Base-by-base conservation (phyloP, 1,140 invertebrate genomes). In the Rhyzopertha dominica region DNA sequence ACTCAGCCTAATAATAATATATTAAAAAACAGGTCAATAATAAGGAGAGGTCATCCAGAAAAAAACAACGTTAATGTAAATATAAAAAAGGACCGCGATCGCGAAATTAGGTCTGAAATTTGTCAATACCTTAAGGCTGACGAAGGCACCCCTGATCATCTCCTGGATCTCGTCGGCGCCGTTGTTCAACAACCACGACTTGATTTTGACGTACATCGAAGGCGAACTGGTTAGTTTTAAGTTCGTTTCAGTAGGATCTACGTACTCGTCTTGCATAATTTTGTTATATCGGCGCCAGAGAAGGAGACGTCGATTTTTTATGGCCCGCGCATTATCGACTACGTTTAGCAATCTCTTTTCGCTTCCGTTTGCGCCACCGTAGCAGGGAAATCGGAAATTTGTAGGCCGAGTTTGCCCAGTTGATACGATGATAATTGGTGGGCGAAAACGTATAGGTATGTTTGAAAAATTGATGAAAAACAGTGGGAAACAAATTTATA, bases 141-240 rank as follows among this genome's bases (percentile, higher is more conserved):
- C 32, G 4, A 45, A 29, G 5, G 35, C 43, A 9, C 53, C 53
- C 16, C 34, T 40, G 25, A 58, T 53, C 16, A 48, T 43, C 32
- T 56, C 53, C 13, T 46, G 40, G 4, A 25, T 24, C 35, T 16
- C 10, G 24, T 32, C 42, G 25, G 35, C 32, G 25, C 48, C 28
- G 9, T 25, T 41, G 23, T 55, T 41, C 17, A 61, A 32, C 12
- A 61, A 24, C 59, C 59, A 61, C 9, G 56, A 51, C 17, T 53
- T 50, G 23, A 61, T 46, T 23, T 48, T 40, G 3, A 32, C 50
- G 32, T 61, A 61, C 43, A 61, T 52, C 9, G 59, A 61, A 9
- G 59, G 51, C 14, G 54, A 59, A 12, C 19, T 30, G 5, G 43
- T 22, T n/a, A n/a, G n/a, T n/a, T n/a, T n/a, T n/a, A n/a, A n/a